These are phyloP conservation scores for Apostichopus leukothele DNA, from an alignment of 53 echinoderm and acorn worm species.

Conservation along the genomic window DNA sequence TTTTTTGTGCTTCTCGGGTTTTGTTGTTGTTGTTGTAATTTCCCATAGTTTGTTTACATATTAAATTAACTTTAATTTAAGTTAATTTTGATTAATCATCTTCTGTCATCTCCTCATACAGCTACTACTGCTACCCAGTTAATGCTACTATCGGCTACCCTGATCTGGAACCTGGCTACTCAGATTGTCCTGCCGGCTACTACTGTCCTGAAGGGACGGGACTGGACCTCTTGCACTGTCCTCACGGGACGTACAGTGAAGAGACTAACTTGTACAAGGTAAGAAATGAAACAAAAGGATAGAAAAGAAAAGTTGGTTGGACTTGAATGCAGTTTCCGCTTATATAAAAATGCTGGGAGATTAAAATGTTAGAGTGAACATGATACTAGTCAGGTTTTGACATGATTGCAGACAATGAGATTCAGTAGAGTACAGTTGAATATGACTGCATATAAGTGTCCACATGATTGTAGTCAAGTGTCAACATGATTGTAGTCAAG, in stretches of 20 bases:
- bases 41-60: not conserved
- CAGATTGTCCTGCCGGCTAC: constrained; percentile 89
- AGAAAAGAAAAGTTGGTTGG: no score
- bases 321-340: no score
- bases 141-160: constrained; percentile 85
- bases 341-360: no score
- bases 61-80: not conserved
- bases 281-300: not conserved
- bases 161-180: constrained; percentile 77
- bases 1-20: no score
- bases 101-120: constrained; percentile 3
- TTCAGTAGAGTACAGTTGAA: no score
- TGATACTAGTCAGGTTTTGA: no score
- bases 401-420: no score
- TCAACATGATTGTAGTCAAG: no score
- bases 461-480: no score
- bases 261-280: constrained; percentile 94
- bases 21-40: no score
- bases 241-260: constrained; percentile 89
- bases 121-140: constrained; percentile 88
- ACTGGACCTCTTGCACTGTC: constrained; percentile 82
- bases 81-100: not conserved
- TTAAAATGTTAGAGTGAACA: no score
- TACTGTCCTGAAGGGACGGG: constrained; percentile 91
- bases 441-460: no score